Base-by-base conservation (phyloP, 1,140 invertebrate species). In the Meloidogyne hapla region DNA sequence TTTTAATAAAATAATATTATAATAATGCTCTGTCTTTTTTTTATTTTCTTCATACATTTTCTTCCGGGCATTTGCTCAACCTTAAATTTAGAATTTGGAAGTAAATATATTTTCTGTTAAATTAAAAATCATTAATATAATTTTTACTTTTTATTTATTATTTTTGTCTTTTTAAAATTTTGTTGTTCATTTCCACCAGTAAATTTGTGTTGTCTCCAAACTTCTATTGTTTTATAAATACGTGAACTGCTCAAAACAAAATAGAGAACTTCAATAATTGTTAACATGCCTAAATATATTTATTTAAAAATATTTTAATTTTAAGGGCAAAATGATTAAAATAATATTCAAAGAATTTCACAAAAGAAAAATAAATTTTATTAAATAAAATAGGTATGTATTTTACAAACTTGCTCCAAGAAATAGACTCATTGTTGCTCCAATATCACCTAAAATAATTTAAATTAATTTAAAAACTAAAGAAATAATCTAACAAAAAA, bases 201-300 rank as follows among this genome's bases (percentile, higher is more conserved):
- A 2, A 56, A 56, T 56, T 73, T 73, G 6, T 38, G 23, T 21
- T 73, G 71, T 33, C 71, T 63, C 71, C 71, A 73, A 1, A 73
- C 71, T 21, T 42, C 42, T 25, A 73, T 56, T 21, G 56, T 73
- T 33, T 64, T 73, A 64, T 73, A 73, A 23, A 73, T 56, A 26
- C 23, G 23, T 21, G 71, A 61, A 8, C 64, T 72, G 40, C 80
- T 69, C 65, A 83, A 74, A 71, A 83, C 84, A 18, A 82, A 69
- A 69, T 86, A 86, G 10, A 85, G 26, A 12, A 86, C 72, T 79
- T 86, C 85, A 68, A 86, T 86, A 23, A 86, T 80, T 33, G 85
- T 86, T 18, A 86, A 72, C 45, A 86, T 74, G 48, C 74, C 75
- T 42, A 81, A 83, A 33, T 79, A 82, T n/a, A 21, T 28, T 21